These are phyloP conservation scores for Forbesichthys papilliferus DNA, from an alignment of 2,113 vertebrate genomes.

Conservation along the genomic window DNA sequence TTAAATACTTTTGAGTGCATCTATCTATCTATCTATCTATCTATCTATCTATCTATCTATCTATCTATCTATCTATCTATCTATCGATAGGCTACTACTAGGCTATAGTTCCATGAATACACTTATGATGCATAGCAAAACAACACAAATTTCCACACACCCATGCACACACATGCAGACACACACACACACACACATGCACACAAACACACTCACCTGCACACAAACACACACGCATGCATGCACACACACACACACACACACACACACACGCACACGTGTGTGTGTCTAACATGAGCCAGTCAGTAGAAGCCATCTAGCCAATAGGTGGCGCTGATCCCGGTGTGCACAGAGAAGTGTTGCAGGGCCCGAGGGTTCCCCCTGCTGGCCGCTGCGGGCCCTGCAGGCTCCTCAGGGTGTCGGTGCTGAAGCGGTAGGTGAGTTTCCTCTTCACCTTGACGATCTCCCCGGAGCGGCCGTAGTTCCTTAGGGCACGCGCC, in stretches of 20 bases:
- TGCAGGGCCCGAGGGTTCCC: neutral
- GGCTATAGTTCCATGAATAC: no score
- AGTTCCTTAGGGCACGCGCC: conserved; percentile 81
- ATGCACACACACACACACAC: neutral
- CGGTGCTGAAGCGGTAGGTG: conserved; percentile 75
- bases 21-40: no score
- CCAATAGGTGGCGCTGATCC: neutral
- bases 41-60: no score
- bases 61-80: no score
- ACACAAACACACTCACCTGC: no score
- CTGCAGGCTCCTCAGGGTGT: conserved; percentile 63
- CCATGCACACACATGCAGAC: neutral
- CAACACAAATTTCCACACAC: neutral
- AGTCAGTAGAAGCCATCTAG: neutral
- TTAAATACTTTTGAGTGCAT: no score
- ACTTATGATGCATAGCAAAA: neutral
- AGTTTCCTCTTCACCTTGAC: conserved; percentile 82
- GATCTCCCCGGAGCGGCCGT: conserved; percentile 77
- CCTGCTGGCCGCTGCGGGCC: conserved; percentile 3
- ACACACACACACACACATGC: no score
- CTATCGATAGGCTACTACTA: no score
- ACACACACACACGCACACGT: conserved; percentile 5
- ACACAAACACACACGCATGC: no score
- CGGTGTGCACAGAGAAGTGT: no score
- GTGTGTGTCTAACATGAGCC: neutral